Base-by-base conservation (phyloP, 1,140 invertebrate species). In the Tribolium madens region DNA sequence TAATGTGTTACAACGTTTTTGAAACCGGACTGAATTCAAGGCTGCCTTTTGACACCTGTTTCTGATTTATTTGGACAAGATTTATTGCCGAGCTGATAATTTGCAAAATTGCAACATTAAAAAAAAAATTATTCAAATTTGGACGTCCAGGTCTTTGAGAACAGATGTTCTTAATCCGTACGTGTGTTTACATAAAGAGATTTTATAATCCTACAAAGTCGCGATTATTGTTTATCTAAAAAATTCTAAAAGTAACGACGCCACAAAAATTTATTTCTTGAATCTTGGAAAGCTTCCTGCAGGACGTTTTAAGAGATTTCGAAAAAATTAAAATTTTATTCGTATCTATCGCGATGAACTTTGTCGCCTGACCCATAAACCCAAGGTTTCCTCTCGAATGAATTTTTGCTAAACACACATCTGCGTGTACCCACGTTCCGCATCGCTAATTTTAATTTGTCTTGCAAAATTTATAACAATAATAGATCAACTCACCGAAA, bases 401-500 rank as follows among this genome's bases (percentile, higher is more conserved):
- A 64, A 64, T 64, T 64, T 64, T 14, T 64, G 12, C 14, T 10
- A 18, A 57, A 57, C 52, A 57, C 52, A 64, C 57, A 64, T 42
- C 31, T 64, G 31, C 14, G 26, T 64, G 26, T 36, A 64, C 57
- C 15, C 47, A 17, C 52, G 57, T 64, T 64, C 57, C 57, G 57
- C 21, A 26, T 33, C 57, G 31, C 14, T 33, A 64, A 33, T 36
- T 33, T 64, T 64, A 64, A 64, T 64, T 64, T 64, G 57, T 64
- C 57, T 14, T 64, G 57, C 52, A 64, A 33, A 64, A 64, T n/a
- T 60, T n/a, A 64, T 4, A 12, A 64, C n/a, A 33, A 33, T 18
- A 26, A 31, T 26, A 26, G 10, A 42, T 15, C 31, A 15, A 89
- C 91, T 92, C 84, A 93, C 92, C 92, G 88, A 86, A 95, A 95